Evolutionary conservation across 2,888 invertebrate species (phyloP).

Genomic region (Noctuana brunneofusca): DNA sequence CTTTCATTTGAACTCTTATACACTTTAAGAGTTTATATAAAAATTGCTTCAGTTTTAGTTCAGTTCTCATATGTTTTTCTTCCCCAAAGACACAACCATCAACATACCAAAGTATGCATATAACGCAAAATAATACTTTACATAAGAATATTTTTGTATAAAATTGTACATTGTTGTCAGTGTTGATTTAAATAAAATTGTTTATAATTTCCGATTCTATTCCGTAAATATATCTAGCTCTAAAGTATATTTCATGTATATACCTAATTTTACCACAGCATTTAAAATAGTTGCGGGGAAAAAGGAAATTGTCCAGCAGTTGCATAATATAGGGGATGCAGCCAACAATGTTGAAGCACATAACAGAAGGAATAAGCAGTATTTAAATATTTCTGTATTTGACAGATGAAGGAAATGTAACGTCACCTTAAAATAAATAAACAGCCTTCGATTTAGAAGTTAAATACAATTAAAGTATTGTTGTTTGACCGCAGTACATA

Average conservation of each 20-base stretch:
- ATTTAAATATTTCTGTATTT: neutral
- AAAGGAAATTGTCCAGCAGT: neutral
- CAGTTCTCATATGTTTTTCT: too few relatives aligned
- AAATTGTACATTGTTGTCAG: too few relatives aligned
- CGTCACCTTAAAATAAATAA: too few relatives aligned
- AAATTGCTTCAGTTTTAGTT: too few relatives aligned
- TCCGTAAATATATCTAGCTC: neutral
- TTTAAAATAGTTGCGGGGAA: neutral
- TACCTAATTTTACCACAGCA: neutral
- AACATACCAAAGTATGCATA: neutral
- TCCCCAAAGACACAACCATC: too few relatives aligned
- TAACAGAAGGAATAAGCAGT: constrained; percentile 1
- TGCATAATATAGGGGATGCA: neutral
- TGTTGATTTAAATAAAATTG: too few relatives aligned
- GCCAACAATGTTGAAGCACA: neutral
- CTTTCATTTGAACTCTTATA: neutral
- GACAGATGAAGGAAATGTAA: neutral
- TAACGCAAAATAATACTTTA: neutral
- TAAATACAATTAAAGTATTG: too few relatives aligned
- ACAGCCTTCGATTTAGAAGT: too few relatives aligned
- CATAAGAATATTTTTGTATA: neutral
- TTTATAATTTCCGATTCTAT: neutral
- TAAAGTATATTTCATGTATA: neutral
- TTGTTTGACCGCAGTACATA: too few relatives aligned
- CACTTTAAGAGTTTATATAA: neutral